Conservation (phyloP, 2,888 invertebrate species). For the Pegoplata infirma region DNA sequence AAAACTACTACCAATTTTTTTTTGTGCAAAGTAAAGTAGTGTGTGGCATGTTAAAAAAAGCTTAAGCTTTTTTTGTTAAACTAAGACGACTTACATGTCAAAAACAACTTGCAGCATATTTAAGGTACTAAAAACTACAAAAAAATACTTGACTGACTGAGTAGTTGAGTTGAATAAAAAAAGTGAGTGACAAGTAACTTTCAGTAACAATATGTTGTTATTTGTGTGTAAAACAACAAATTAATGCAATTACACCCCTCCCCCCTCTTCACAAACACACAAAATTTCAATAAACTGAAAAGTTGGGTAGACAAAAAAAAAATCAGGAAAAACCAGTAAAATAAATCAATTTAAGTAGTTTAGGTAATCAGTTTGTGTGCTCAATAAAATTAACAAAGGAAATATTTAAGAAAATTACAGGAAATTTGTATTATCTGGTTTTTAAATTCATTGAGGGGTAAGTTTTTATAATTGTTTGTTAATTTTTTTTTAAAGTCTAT, state of each 20-base stretch:
- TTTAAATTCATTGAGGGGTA: no score
- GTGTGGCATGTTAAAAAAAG: not conserved
- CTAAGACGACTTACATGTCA: conserved; percentile 47
- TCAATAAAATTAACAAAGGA: not conserved
- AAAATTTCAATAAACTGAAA: not conserved
- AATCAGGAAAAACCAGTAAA: not conserved
- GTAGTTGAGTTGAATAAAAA: conserved; percentile 17
- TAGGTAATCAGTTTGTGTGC: not conserved
- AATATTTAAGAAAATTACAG: not conserved
- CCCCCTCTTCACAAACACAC: not conserved
- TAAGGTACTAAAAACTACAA: not conserved
- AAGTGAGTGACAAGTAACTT: conserved; percentile 58
- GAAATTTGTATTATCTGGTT: not conserved
- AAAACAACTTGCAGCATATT: conserved; percentile 23
- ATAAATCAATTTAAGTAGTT: not conserved
- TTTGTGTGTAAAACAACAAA: conserved; percentile 45
- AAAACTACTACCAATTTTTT: not conserved
- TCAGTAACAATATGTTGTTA: conserved; percentile 51
- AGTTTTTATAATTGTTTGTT: no score
- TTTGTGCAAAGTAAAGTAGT: conserved; percentile 1
- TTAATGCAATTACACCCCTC: conserved; percentile 53
- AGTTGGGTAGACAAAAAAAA: not conserved
- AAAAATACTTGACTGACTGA: conserved; percentile 31
- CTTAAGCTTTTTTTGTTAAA: conserved; percentile 18
- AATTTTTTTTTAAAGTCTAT: no score